Evolutionary conservation across 2,797 vertebrate species (phyloP).

Genomic region (Protosalanx chinensis): DNA sequence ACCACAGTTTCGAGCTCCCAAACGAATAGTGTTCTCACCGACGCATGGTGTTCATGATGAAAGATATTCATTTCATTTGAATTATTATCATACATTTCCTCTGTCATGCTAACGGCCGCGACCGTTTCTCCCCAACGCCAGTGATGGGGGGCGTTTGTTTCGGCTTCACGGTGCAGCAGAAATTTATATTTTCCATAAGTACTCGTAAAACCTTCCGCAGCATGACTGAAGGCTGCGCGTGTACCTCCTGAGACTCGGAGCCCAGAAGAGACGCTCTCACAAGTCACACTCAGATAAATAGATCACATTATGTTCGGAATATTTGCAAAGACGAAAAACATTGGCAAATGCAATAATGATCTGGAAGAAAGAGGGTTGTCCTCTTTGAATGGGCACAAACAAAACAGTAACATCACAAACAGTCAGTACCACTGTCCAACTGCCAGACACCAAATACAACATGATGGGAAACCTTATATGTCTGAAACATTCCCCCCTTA

Average conservation of each 20-base stretch:
- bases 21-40: conserved; percentile 57
- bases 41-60: conserved; percentile 79
- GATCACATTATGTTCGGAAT: conserved; percentile 55
- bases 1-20: conserved; percentile 44
- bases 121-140: conserved; percentile 81
- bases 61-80: conserved; percentile 95
- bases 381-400: conserved; percentile 16
- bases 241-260: neutral
- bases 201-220: conserved; percentile 81
- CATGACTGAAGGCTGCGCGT: conserved; percentile 75
- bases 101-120: conserved; percentile 88
- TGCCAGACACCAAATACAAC: conserved; percentile 29
- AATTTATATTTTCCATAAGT: conserved; percentile 78
- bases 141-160: conserved; percentile 86
- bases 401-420: conserved; percentile 22
- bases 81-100: conserved; percentile 96
- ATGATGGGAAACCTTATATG: conserved; percentile 21
- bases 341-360: conserved; percentile 58
- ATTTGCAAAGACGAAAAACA: conserved; percentile 48
- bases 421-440: conserved; percentile 23
- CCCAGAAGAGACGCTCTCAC: conserved; percentile 26
- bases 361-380: conserved; percentile 32
- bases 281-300: conserved; percentile 58
- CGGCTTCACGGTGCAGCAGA: conserved; percentile 70
- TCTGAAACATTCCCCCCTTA: conserved; percentile 32